A percentile compares a stretch with the other conserved stretches of the same genome.
phyloP scores from a whole-genome alignment of 2,888 invertebrate species.

The Flabesymbios commensalis region DNA sequence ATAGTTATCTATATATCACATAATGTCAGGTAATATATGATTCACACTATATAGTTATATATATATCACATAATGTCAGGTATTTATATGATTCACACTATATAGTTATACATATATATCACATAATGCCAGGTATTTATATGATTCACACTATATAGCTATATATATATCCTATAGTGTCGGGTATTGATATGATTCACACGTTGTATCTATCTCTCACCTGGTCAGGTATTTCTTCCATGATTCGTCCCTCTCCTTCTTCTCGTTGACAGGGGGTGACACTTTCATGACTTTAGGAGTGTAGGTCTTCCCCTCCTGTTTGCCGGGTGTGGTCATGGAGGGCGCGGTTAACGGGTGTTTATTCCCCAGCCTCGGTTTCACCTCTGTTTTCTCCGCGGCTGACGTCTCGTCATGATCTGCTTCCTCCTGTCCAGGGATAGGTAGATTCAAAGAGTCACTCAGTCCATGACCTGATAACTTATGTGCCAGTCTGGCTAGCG shows the following conservation, averaged over 20 bases:
- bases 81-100: too few species aligned
- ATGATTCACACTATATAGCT: neutral
- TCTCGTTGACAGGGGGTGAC: conserved; percentile 38
- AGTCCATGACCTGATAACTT: conserved; percentile 39
- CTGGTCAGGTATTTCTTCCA: conserved; percentile 68
- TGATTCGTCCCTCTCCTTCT: conserved; percentile 64
- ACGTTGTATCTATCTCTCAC: too few species aligned
- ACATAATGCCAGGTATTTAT: neutral
- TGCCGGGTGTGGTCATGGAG: conserved; percentile 1
- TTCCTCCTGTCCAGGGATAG: conserved; percentile 35
- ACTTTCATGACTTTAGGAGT: conserved; percentile 17
- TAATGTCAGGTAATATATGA: too few species aligned
- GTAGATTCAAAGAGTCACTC: conserved; percentile 45
- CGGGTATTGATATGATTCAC: too few species aligned
- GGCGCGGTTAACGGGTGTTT: neutral
- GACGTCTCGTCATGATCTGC: too few species aligned
- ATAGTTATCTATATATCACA: too few species aligned
- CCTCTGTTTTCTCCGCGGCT: neutral
- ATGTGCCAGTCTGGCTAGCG: conserved; percentile 22
- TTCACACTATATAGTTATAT: too few species aligned
- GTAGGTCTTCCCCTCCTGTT: conserved; percentile 7
- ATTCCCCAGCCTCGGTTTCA: neutral
- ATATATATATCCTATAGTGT: too few species aligned
- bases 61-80: too few species aligned
- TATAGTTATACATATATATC: neutral